Evolutionary conservation across 1,140 invertebrate genomes (phyloP), one percentile per base, ranked within the genome.

Genomic region (Luehdorfia chinensis): DNA sequence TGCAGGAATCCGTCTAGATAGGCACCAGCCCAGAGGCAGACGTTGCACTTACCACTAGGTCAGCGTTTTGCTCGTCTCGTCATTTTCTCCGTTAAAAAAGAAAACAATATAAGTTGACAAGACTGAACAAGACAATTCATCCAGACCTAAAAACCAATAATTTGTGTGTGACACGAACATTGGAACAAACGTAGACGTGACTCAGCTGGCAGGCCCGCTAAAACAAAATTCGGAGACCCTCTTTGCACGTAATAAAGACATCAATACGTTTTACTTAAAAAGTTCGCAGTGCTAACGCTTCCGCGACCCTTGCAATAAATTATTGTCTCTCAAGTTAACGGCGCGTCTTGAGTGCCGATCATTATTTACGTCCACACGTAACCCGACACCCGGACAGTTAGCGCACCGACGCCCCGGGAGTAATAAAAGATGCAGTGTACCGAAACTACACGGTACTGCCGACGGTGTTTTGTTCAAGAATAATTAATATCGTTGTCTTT

Each of bases 271-370:
- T 37, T 16, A 37, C 34, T 37, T 37, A 37, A 37, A 33, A 33
- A 37, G 34, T 16, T 21, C 34, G 34, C 9, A 21, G 34, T 11
- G 18, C 18, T 19, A 37, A 37, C 34, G 34, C 34, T 37, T 37
- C 21, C 34, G 33, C 33, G 18, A 37, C 34, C 15, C 7, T 16
- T 37, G 6, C 34, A 13, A 37, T 37, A 37, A 37, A 21, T 37
- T 37, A 37, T 37, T 37, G 34, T 37, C 34, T 37, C 34, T 37
- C 34, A 37, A 21, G 34, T 37, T 37, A 37, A 15, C 15, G 34
- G 15, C 18, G 34, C 18, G 32, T n/a, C 19, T 6, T 37, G 34
- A 37, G 34, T 37, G 34, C 34, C 34, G 34, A 37, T 37, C 34
- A 37, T 37, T 37, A 37, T 37, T 37, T 37, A 37, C 21, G 21